A percentile compares a stretch with the other conserved stretches of the same genome.
Conservation (phyloP, 2,797 vertebrate species). For the Xenopus petersii region DNA sequence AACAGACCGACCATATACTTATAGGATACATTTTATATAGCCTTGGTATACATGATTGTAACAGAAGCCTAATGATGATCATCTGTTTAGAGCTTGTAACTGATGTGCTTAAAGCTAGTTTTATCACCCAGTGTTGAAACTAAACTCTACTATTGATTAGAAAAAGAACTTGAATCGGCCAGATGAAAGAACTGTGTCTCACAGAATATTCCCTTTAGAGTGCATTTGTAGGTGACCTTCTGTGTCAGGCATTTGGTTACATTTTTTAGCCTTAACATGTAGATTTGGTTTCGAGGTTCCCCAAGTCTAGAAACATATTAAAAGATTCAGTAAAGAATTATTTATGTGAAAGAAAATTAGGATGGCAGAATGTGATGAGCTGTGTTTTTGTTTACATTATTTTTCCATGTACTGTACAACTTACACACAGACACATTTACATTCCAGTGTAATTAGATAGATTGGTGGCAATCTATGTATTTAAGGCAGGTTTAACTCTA, state of each 20-base stretch:
- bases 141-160: conserved; percentile 56
- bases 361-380: too few relatives aligned
- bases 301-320: neutral
- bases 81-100: conserved; percentile 69
- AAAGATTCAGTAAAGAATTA: too few relatives aligned
- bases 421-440: too few relatives aligned
- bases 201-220: conserved; percentile 39
- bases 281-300: conserved; percentile 19
- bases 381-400: too few relatives aligned
- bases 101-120: conserved; percentile 64
- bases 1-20: conserved; percentile 67
- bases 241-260: conserved; percentile 43
- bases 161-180: conserved; percentile 45
- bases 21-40: conserved; percentile 72
- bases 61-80: conserved; percentile 67
- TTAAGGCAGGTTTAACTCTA: too few relatives aligned
- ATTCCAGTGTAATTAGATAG: too few relatives aligned
- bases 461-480: too few relatives aligned
- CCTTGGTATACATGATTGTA: conserved; percentile 51
- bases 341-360: too few relatives aligned
- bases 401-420: too few relatives aligned
- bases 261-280: conserved; percentile 31
- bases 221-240: conserved; percentile 43
- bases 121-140: conserved; percentile 63
- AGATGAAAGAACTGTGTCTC: conserved; percentile 30